Evolutionary conservation across 1,140 invertebrate species (phyloP).

Genomic region (Rhysida immarginata): DNA sequence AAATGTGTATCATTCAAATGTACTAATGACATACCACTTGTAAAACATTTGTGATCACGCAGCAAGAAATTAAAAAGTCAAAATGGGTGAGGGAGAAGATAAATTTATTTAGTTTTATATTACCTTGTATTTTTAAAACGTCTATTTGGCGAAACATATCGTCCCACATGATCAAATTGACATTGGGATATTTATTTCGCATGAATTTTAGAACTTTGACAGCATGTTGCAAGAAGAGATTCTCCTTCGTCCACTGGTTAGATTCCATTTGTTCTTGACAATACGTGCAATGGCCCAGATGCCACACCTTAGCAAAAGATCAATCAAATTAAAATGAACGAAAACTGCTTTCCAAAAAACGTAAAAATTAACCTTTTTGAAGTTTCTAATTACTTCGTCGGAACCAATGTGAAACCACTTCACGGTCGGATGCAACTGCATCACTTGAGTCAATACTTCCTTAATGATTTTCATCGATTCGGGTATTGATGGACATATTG

Average conservation of each 20-base stretch:
- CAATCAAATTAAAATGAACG: too few relatives aligned
- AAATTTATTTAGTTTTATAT: too few relatives aligned
- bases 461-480: conserved; percentile 52
- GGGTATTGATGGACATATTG: conserved; percentile 62
- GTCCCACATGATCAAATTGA: conserved; percentile 70
- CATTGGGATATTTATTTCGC: conserved; percentile 24
- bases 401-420: conserved; percentile 42
- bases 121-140: neutral
- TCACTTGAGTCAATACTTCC: conserved; percentile 66
- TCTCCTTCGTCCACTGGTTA: conserved; percentile 30
- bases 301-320: conserved; percentile 30
- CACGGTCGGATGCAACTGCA: conserved; percentile 35
- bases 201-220: conserved; percentile 30
- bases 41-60: too few relatives aligned
- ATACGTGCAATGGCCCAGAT: conserved; percentile 59
- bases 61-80: too few relatives aligned
- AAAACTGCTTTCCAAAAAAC: too few relatives aligned
- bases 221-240: conserved; percentile 55
- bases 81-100: too few relatives aligned
- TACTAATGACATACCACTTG: too few relatives aligned
- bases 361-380: too few relatives aligned
- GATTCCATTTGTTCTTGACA: conserved; percentile 39
- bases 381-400: conserved; percentile 39
- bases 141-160: conserved; percentile 61
- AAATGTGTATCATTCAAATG: too few relatives aligned